A percentile compares a stretch with the other conserved stretches of the same genome.
Conservation (phyloP, 2,888 invertebrate genomes). For the Leucania comma region DNA sequence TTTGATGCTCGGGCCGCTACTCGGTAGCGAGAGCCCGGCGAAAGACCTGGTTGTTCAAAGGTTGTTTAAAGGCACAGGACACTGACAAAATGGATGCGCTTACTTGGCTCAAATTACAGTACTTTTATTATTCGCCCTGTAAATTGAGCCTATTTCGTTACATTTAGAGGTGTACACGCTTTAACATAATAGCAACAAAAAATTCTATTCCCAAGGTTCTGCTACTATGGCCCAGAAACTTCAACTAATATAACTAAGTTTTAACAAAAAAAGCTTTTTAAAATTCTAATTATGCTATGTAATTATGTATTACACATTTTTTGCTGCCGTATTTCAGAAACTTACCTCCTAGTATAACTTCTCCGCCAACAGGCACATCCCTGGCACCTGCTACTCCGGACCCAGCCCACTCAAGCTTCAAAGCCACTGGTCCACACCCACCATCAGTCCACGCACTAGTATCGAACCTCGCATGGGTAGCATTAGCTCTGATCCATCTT, state of each 20-base stretch:
- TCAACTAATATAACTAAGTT: constrained; percentile 4
- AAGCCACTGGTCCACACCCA: constrained; percentile 95
- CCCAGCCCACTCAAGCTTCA: constrained; percentile 93
- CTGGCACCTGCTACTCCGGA: constrained; percentile 87
- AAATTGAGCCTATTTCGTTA: not conserved
- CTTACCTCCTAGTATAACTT: constrained; percentile 86
- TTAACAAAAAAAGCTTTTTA: constrained; percentile 5
- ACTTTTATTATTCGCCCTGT: not conserved
- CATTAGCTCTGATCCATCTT: constrained; percentile 94
- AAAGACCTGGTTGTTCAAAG: constrained; percentile 76
- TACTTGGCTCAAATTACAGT: not conserved
- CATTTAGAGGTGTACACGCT: too few relatives aligned
- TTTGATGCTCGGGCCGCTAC: constrained; percentile 91
- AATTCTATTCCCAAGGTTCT: not conserved
- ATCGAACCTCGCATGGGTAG: constrained; percentile 95
- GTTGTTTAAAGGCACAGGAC: too few relatives aligned
- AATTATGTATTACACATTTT: not conserved
- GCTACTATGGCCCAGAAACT: not conserved
- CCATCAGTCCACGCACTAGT: constrained; percentile 96
- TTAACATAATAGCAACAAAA: not conserved
- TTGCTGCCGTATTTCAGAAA: constrained; percentile 13
- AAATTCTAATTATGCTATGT: constrained; percentile 15
- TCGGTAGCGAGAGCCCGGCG: constrained; percentile 91
- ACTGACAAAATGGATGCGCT: too few relatives aligned
- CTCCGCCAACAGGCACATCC: constrained; percentile 86